Percentiles rank a stretch among this genome's conserved stretches.
Evolutionary conservation across 2,888 invertebrate genomes (phyloP).

Genomic region (Phyllotreta cruciferae): DNA sequence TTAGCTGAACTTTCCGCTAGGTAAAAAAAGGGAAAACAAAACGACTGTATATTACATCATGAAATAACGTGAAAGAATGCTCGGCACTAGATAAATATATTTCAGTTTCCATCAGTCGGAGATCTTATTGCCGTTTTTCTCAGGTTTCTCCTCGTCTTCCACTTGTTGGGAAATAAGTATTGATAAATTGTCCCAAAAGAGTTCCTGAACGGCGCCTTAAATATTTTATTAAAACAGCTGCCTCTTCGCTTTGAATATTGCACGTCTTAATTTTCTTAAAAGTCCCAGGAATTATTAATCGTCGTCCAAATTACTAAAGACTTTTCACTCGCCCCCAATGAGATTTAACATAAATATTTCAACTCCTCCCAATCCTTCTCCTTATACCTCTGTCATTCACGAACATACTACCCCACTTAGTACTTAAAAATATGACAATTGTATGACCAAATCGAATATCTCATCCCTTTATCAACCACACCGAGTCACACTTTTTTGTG

Average conservation of each 20-base stretch:
- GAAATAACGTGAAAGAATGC: constrained; percentile 19
- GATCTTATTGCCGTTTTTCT: constrained; percentile 32
- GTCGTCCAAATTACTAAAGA: constrained; percentile 2
- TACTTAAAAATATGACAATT: too few species aligned
- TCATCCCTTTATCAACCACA: constrained; percentile 46
- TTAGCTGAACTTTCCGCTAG: constrained; percentile 10
- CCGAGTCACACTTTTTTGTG: constrained; percentile 57
- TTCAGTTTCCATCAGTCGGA: constrained; percentile 22
- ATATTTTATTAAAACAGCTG: constrained; percentile 37
- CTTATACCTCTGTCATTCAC: too few species aligned
- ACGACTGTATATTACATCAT: not conserved
- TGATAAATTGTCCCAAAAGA: constrained; percentile 40
- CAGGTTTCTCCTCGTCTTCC: constrained; percentile 29
- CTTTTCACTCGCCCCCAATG: too few species aligned
- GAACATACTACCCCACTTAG: too few species aligned
- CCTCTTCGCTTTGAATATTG: constrained; percentile 39
- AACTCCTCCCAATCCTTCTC: too few species aligned
- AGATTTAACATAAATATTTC: too few species aligned
- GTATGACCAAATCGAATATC: too few species aligned
- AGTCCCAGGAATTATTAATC: constrained; percentile 33
- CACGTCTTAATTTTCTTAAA: constrained; percentile 44
- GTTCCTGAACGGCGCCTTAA: constrained; percentile 35
- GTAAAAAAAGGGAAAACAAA: constrained; percentile 2
- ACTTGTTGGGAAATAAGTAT: constrained; percentile 40
- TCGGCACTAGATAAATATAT: constrained; percentile 28